phyloP scores from a whole-genome alignment of 2,113 vertebrate genomes.

The Electrona antarctica region DNA sequence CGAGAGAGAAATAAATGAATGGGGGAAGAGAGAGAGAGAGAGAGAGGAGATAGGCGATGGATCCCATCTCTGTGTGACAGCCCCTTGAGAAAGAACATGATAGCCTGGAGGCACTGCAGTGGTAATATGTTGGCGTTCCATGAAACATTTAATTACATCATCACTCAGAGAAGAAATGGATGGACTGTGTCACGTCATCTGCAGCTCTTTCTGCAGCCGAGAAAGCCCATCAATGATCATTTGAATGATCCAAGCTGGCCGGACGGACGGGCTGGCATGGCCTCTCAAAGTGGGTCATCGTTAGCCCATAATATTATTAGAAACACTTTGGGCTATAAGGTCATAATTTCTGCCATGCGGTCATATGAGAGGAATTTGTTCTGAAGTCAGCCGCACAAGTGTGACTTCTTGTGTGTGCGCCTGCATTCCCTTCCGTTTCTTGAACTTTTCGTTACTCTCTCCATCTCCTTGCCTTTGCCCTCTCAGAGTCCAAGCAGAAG shows the following conservation, averaged over 20 bases:
- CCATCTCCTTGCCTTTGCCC: too few species aligned
- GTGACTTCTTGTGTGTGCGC: conserved; percentile 35
- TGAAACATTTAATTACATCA: conserved; percentile 70
- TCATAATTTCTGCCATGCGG: conserved; percentile 58
- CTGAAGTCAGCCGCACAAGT: conserved; percentile 38
- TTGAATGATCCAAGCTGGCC: conserved; percentile 49
- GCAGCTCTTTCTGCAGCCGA: conserved; percentile 41
- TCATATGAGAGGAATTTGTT: conserved; percentile 54
- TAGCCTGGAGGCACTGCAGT: conserved; percentile 50
- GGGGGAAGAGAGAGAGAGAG: not conserved
- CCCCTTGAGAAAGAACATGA: conserved; percentile 47
- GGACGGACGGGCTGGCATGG: conserved; percentile 11
- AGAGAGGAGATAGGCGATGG: not conserved
- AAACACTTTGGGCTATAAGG: conserved; percentile 61
- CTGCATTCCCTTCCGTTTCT: not conserved
- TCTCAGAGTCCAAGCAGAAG: too few species aligned
- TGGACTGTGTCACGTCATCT: conserved; percentile 37
- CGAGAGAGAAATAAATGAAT: too few species aligned
- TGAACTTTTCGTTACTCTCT: too few species aligned
- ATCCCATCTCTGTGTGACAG: conserved; percentile 49
- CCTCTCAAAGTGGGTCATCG: conserved; percentile 66
- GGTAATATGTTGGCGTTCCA: conserved; percentile 51
- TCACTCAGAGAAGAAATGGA: conserved; percentile 46
- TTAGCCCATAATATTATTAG: conserved; percentile 72
- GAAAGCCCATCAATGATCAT: conserved; percentile 58